Evolutionary conservation across 2,797 vertebrate genomes (phyloP).

Genomic region (Cuculus canorus): DNA sequence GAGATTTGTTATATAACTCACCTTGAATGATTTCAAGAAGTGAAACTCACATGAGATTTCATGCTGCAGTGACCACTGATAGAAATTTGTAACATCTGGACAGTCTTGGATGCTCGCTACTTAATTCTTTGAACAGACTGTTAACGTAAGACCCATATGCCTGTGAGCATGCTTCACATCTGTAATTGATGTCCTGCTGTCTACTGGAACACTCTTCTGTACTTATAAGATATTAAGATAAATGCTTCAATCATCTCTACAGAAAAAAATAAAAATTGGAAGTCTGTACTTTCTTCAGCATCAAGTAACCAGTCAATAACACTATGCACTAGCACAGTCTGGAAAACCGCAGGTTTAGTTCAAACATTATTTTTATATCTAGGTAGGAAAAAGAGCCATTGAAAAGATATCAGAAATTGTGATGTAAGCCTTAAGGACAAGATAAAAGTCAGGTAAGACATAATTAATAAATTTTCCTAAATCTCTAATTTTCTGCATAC

Average conservation of each 20-base stretch:
- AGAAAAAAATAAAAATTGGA: neutral
- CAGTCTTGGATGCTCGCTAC: constrained; percentile 92
- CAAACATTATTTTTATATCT: neutral
- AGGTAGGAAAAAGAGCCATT: neutral
- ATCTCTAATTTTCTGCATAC: neutral
- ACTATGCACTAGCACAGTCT: neutral
- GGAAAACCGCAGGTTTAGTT: neutral
- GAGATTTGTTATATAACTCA: constrained; percentile 67
- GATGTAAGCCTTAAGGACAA: neutral
- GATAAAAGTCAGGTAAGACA: neutral
- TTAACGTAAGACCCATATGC: constrained; percentile 93
- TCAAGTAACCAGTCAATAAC: neutral
- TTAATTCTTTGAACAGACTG: constrained; percentile 91
- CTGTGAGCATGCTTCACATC: constrained; percentile 92
- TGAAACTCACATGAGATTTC: constrained; percentile 93
- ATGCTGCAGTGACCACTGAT: constrained; percentile 91
- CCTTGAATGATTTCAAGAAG: constrained; percentile 96
- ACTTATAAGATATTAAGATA: constrained; percentile 73
- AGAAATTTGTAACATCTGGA: constrained; percentile 94
- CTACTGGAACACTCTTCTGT: constrained; percentile 89
- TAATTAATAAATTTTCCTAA: neutral
- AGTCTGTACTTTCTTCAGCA: neutral
- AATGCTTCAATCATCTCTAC: constrained; percentile 1
- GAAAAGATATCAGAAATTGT: neutral
- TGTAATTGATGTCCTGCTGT: constrained; percentile 93